These are phyloP conservation scores for Steinernema hermaphroditum DNA, from an alignment of 2,888 invertebrate genomes.

Conservation along the genomic window DNA sequence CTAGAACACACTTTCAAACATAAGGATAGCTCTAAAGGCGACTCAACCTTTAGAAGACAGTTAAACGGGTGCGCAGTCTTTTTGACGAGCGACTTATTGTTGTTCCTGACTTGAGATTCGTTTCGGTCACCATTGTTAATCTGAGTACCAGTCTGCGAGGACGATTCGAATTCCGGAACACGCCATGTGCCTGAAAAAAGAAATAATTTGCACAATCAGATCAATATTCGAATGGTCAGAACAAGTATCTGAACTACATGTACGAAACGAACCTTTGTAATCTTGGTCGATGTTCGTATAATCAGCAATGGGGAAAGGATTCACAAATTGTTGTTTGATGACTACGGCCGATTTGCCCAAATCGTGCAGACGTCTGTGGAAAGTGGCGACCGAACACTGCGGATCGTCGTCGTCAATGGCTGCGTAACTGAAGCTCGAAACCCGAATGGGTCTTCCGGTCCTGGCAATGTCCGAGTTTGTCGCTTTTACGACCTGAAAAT, in stretches of 20 bases:
- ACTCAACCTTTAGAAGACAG: neutral
- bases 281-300: constrained; percentile 16
- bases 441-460: neutral
- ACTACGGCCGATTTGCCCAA: neutral
- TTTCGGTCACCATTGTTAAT: neutral
- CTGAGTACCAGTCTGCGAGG: neutral
- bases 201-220: too few relatives aligned
- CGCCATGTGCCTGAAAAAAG: neutral
- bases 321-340: constrained; percentile 7
- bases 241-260: too few relatives aligned
- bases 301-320: constrained; percentile 14
- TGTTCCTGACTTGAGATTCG: too few relatives aligned
- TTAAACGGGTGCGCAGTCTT: neutral
- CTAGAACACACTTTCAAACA: too few relatives aligned
- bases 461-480: neutral
- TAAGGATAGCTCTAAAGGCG: too few relatives aligned
- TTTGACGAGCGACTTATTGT: neutral
- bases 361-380: neutral
- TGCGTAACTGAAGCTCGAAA: neutral
- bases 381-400: neutral
- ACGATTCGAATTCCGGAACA: constrained; percentile 1
- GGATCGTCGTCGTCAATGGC: neutral
- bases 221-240: too few relatives aligned
- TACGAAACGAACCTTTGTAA: neutral
- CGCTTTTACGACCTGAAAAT: neutral